These are phyloP conservation scores for Corythornis leucogaster DNA, from an alignment of 2,797 vertebrate species.

Conservation along the genomic window DNA sequence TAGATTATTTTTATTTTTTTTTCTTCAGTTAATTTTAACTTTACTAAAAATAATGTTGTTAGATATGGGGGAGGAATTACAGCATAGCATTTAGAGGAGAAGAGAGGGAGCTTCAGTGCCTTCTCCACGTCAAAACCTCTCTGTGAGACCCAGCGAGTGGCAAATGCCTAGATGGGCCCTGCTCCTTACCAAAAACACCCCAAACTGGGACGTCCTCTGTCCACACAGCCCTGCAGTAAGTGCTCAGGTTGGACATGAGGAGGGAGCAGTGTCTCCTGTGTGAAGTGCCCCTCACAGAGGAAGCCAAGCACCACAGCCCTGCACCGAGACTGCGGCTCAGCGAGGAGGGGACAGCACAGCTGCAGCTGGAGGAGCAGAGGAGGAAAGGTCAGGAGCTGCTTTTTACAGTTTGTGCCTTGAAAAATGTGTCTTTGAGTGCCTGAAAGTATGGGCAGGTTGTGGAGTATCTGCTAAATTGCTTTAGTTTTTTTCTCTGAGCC, in stretches of 20 bases:
- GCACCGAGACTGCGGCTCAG: rapidly evolving
- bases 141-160: not conserved
- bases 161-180: rapidly evolving
- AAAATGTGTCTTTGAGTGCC: not conserved
- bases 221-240: rapidly evolving
- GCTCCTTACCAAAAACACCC: not conserved
- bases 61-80: not conserved
- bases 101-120: not conserved
- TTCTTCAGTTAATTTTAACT: slow-evolving; percentile 23
- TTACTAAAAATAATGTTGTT: slow-evolving; percentile 37
- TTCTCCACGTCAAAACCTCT: not conserved
- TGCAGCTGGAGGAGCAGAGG: not conserved
- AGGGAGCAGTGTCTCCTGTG: not conserved
- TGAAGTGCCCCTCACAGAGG: not conserved
- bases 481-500: not conserved
- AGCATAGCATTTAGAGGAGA: not conserved
- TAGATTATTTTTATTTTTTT: not conserved
- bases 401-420: not conserved
- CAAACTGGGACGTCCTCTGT: not conserved
- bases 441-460: not conserved
- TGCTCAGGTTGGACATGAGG: not conserved
- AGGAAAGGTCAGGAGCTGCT: rapidly evolving
- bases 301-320: not conserved
- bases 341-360: rapidly evolving
- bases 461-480: not conserved